phyloP scores from a whole-genome alignment of 1,140 invertebrate genomes.

The Drosophila murphyi region DNA sequence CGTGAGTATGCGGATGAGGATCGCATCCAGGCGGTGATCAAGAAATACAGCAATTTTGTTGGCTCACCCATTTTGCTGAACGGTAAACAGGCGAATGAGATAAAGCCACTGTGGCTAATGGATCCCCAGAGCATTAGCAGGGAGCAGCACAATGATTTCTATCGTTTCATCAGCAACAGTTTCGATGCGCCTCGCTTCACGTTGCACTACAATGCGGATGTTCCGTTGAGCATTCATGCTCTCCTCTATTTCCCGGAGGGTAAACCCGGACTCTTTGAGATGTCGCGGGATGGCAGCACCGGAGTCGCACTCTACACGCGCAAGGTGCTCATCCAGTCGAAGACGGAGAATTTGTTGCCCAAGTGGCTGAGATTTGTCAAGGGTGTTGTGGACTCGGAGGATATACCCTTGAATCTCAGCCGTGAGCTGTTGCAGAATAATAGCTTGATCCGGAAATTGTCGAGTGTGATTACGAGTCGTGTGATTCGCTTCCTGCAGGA shows the following conservation, averaged over 20 bases:
- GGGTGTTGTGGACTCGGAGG: conserved; percentile 99
- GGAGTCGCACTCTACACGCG: conserved; percentile 95
- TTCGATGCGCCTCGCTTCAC: conserved; percentile 94
- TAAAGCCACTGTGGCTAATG: conserved; percentile 97
- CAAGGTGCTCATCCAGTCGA: conserved; percentile 95
- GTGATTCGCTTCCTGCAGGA: conserved; percentile 95
- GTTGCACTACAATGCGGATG: conserved; percentile 94
- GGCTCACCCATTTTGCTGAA: conserved; percentile 96
- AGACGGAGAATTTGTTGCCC: conserved; percentile 95
- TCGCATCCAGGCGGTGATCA: conserved; percentile 93
- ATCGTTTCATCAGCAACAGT: conserved; percentile 93
- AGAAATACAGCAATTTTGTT: conserved; percentile 99
- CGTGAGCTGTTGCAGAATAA: conserved; percentile 98
- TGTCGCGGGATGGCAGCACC: conserved; percentile 92
- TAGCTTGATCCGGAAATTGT: conserved; percentile 93
- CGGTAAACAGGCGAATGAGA: conserved; percentile 92
- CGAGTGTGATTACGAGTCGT: conserved; percentile 93
- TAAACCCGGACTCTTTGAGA: conserved; percentile 95
- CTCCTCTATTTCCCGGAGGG: conserved; percentile 97
- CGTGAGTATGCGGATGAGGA: conserved; percentile 95
- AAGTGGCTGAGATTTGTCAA: conserved; percentile 97
- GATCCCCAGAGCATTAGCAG: conserved; percentile 94
- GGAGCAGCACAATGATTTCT: conserved; percentile 96
- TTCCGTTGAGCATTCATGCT: conserved; percentile 95
- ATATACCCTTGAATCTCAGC: conserved; percentile 98